Percentiles rank a stretch among this genome's conserved stretches.
Evolutionary conservation across 2,888 invertebrate genomes (phyloP).

Genomic region (Pachycephus smyrnensis): DNA sequence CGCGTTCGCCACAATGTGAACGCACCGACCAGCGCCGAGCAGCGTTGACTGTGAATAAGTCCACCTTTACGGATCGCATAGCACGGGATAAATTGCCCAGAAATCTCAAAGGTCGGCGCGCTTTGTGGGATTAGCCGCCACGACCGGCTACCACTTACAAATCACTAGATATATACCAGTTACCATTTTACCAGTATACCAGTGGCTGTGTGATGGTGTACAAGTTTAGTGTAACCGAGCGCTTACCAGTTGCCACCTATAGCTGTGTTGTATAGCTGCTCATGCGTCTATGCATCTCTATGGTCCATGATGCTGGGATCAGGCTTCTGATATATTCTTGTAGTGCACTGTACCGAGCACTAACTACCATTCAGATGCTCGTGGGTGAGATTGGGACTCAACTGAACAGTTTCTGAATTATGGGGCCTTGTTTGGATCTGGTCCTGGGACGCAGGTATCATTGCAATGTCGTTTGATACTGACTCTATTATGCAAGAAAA

Average conservation of each 20-base stretch:
- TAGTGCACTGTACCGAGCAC: not conserved
- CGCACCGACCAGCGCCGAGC: slow-evolving; percentile 12
- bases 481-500: not conserved
- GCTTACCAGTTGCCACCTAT: slow-evolving; percentile 44
- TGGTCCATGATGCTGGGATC: not conserved
- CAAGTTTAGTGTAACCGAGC: not conserved
- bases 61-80: slow-evolving; percentile 41
- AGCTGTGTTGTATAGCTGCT: slow-evolving; percentile 15
- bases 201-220: not conserved
- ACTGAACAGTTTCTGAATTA: not conserved
- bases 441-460: not conserved
- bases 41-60: slow-evolving; percentile 35
- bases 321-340: not conserved
- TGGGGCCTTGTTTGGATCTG: not conserved
- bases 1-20: slow-evolving; percentile 13
- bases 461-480: not conserved
- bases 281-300: not conserved
- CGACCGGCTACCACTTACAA: slow-evolving; percentile 56
- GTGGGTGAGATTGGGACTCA: not conserved
- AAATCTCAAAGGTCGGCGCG: slow-evolving; percentile 52
- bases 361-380: not conserved
- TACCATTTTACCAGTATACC: slow-evolving; percentile 44
- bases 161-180: slow-evolving; percentile 56
- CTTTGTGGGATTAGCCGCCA: slow-evolving; percentile 58
- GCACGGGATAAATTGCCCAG: slow-evolving; percentile 58